Conservation (phyloP, 2,888 invertebrate species). For the Caenorhabditis virilis region DNA sequence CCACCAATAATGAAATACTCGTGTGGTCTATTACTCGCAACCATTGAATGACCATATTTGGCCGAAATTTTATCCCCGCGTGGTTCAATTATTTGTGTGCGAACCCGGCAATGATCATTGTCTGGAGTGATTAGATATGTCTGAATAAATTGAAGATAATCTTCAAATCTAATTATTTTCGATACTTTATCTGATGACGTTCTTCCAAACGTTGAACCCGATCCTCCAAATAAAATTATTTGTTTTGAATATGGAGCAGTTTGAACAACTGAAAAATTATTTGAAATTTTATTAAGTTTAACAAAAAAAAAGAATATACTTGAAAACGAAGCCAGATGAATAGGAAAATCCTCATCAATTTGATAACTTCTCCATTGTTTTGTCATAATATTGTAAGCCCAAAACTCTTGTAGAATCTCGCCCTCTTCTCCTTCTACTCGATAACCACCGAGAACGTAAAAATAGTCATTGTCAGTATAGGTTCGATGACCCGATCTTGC, state of each 20-base stretch:
- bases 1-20: conserved; percentile 55
- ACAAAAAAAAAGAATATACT: conserved; percentile 18
- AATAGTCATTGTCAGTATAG: conserved; percentile 54
- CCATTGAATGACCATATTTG: conserved; percentile 48
- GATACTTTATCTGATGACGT: conserved; percentile 36
- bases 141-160: no score
- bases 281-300: conserved; percentile 3
- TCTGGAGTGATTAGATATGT: no score
- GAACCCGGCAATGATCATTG: conserved; percentile 14
- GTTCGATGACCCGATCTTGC: conserved; percentile 59
- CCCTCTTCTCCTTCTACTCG: background rate
- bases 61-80: conserved; percentile 4
- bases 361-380: conserved; percentile 45
- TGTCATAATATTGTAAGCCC: conserved; percentile 48
- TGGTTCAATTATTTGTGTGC: conserved; percentile 5
- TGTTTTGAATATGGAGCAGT: conserved; percentile 21
- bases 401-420: conserved; percentile 17
- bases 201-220: conserved; percentile 48
- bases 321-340: conserved; percentile 55
- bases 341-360: conserved; percentile 33
- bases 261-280: conserved; percentile 22
- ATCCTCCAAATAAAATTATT: conserved; percentile 52
- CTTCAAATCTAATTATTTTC: no score
- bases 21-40: conserved; percentile 8
- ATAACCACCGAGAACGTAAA: conserved; percentile 63